Evolutionary conservation across 2,113 vertebrate species (phyloP).

Genomic region (Solenodon paradoxus): DNA sequence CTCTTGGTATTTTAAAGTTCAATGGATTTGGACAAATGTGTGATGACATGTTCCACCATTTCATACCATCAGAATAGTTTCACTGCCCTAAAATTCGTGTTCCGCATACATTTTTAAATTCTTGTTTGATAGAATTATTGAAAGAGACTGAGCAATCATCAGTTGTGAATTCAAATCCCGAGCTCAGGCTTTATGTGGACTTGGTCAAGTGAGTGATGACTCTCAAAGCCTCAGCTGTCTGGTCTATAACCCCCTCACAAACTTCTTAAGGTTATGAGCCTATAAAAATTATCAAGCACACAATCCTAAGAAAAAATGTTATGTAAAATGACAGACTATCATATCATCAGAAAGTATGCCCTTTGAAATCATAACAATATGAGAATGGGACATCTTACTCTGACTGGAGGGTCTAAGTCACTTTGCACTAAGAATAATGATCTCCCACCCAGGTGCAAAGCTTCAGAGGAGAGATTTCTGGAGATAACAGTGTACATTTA

Average conservation of each 20-base stretch:
- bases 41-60: not conserved
- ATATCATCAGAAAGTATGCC: not conserved
- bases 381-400: not conserved
- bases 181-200: not conserved
- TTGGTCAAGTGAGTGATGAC: not conserved
- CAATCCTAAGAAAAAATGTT: not conserved
- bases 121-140: not conserved
- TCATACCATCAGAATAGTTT: not conserved
- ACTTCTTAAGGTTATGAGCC: not conserved
- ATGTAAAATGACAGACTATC: constrained; percentile 5
- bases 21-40: too few relatives aligned
- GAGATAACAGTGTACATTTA: not conserved
- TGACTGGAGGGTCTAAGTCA: not conserved
- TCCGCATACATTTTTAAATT: not conserved
- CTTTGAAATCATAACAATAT: not conserved
- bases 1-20: too few relatives aligned
- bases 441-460: not conserved
- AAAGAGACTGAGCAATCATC: not conserved
- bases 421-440: not conserved
- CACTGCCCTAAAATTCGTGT: not conserved
- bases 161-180: not conserved
- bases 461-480: not conserved
- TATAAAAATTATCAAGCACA: not conserved
- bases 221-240: not conserved
- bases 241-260: not conserved